A percentile compares a stretch with the other conserved stretches of the same genome.
Conservation (phyloP, 2,113 vertebrate species). For the Aphelocoma coerulescens region DNA sequence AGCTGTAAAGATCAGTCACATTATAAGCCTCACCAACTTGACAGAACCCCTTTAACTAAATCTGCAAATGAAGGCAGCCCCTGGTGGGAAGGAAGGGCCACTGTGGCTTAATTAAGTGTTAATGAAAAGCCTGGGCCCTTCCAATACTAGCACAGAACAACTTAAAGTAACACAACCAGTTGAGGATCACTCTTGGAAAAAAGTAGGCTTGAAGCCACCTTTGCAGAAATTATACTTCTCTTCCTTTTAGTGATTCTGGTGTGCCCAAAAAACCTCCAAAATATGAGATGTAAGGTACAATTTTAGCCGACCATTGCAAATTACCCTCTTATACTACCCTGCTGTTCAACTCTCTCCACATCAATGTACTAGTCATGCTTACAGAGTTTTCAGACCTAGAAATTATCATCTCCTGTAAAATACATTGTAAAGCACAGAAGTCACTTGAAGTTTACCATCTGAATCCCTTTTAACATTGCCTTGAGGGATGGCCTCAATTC, state of each 20-base stretch:
- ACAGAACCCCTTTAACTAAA: constrained; percentile 63
- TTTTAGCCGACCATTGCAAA: not conserved
- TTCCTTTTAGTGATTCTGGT: not conserved
- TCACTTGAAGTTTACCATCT: not conserved
- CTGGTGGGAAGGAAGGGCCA: constrained; percentile 59
- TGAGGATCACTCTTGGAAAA: not conserved
- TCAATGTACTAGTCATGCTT: not conserved
- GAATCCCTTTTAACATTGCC: not conserved
- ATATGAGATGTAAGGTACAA: not conserved
- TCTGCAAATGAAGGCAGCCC: constrained; percentile 69
- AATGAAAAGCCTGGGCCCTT: constrained; percentile 62
- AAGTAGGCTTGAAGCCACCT: not conserved
- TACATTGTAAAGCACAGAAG: not conserved
- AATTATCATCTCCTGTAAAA: not conserved
- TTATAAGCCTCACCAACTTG: constrained; percentile 52
- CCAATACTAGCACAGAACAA: not conserved
- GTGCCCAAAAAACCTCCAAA: not conserved
- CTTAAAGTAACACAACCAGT: not conserved
- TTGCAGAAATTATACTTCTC: not conserved
- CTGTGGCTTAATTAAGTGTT: constrained; percentile 60
- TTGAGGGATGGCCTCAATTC: not conserved
- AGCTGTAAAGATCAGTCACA: constrained; percentile 65
- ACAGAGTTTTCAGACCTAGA: not conserved
- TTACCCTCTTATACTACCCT: not conserved
- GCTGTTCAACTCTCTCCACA: not conserved